Evolutionary conservation across 2,888 invertebrate genomes (phyloP).

Genomic region (Sinopyrophorus schimmeli): DNA sequence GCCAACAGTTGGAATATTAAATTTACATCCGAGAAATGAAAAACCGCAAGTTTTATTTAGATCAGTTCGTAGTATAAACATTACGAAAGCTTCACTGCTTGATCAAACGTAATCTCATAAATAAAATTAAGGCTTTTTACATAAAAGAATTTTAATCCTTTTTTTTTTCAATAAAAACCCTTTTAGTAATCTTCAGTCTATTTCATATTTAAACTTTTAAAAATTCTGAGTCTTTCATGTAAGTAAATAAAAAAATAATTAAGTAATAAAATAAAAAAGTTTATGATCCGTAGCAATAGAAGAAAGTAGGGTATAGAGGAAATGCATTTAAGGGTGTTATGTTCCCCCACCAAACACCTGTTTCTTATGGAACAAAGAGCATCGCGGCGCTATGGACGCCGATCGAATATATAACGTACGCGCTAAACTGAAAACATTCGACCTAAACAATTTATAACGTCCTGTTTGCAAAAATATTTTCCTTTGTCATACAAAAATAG

Average conservation of each 20-base stretch:
- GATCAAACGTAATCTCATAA: neutral
- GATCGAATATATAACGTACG: constrained; percentile 40
- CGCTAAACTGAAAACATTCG: constrained; percentile 31
- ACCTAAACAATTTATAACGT: constrained; percentile 16
- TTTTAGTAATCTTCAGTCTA: neutral
- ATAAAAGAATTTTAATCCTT: too few relatives aligned
- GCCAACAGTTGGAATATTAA: too few relatives aligned
- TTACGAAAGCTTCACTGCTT: too few relatives aligned
- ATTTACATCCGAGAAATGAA: too few relatives aligned
- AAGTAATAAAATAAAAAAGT: constrained; percentile 1
- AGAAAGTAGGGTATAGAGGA: constrained; percentile 9
- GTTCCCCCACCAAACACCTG: constrained; percentile 44
- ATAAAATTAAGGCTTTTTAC: neutral
- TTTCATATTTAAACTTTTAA: too few relatives aligned
- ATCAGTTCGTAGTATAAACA: too few relatives aligned
- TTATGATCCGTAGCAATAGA: neutral
- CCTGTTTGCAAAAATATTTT: constrained; percentile 6
- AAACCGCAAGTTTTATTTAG: too few relatives aligned
- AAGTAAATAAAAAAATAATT: neutral
- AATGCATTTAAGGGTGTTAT: constrained; percentile 19
- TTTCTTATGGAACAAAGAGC: constrained; percentile 44
- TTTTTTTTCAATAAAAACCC: neutral
- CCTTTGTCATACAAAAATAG: neutral
- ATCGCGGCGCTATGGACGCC: constrained; percentile 45
- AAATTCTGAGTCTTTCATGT: neutral